Evolutionary conservation across 1,140 invertebrate genomes (phyloP).

Genomic region (Euwallacea similis): DNA sequence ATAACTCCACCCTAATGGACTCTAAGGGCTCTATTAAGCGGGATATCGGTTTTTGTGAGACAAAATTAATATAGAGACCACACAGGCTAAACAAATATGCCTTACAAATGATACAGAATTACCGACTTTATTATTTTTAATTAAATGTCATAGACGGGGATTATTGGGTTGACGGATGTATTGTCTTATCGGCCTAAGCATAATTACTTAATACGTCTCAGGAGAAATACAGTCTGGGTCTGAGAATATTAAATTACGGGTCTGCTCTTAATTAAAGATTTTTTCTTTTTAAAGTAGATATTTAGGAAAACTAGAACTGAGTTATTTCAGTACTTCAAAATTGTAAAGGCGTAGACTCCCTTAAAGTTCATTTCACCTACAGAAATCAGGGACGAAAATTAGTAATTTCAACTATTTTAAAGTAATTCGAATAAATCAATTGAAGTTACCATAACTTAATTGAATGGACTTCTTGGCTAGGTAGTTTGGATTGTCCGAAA

Average conservation of each 20-base stretch:
- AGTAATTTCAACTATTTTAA: no score
- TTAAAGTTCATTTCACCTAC: no score
- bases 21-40: conserved; percentile 16
- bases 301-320: no score
- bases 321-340: no score
- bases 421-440: no score
- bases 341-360: no score
- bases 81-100: conserved; percentile 22
- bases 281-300: no score
- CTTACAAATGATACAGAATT: conserved; percentile 16
- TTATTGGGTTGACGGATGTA: conserved; percentile 2
- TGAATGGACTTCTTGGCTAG: no score
- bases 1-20: conserved; percentile 17
- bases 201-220: conserved; percentile 16
- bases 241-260: conserved; percentile 14
- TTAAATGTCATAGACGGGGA: conserved; percentile 9
- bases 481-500: no score
- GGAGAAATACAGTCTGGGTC: background rate
- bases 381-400: no score
- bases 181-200: conserved; percentile 11
- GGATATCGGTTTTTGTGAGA: conserved; percentile 14
- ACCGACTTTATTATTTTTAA: conserved; percentile 20
- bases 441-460: no score
- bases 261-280: background rate
- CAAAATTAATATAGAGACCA: conserved; percentile 26